Conservation (phyloP, 2,113 vertebrate genomes). For the Solea solea region DNA sequence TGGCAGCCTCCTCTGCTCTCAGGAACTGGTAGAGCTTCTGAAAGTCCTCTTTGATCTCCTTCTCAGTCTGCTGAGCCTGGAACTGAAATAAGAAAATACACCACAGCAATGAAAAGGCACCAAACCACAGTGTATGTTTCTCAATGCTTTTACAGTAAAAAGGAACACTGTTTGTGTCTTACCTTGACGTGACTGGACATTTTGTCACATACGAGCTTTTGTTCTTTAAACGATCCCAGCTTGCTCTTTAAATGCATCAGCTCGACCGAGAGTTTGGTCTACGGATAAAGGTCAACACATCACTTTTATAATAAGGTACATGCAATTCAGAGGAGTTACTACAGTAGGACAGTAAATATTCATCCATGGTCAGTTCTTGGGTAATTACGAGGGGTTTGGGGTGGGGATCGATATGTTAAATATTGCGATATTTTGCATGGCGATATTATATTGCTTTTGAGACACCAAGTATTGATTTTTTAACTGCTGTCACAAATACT, state of each 20-base stretch:
- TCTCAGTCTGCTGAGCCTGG: constrained; percentile 54
- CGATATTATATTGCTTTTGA: too few relatives aligned
- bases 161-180: fast-evolving
- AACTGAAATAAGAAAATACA: neutral
- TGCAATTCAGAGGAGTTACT: too few relatives aligned
- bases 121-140: neutral
- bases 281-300: neutral
- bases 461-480: too few relatives aligned
- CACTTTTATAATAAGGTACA: neutral
- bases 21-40: constrained; percentile 41
- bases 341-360: too few relatives aligned
- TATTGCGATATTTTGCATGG: too few relatives aligned
- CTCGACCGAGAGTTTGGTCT: constrained; percentile 19
- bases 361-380: too few relatives aligned
- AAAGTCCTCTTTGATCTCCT: constrained; percentile 35
- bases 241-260: constrained; percentile 21
- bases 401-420: too few relatives aligned
- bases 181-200: constrained; percentile 36
- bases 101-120: neutral
- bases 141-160: too few relatives aligned
- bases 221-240: neutral
- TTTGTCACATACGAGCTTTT: neutral
- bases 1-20: constrained; percentile 35
- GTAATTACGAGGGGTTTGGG: too few relatives aligned
- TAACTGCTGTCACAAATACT: too few relatives aligned